Evolutionary conservation across 2,888 invertebrate species (phyloP).

Genomic region (Diarsia dahlii): DNA sequence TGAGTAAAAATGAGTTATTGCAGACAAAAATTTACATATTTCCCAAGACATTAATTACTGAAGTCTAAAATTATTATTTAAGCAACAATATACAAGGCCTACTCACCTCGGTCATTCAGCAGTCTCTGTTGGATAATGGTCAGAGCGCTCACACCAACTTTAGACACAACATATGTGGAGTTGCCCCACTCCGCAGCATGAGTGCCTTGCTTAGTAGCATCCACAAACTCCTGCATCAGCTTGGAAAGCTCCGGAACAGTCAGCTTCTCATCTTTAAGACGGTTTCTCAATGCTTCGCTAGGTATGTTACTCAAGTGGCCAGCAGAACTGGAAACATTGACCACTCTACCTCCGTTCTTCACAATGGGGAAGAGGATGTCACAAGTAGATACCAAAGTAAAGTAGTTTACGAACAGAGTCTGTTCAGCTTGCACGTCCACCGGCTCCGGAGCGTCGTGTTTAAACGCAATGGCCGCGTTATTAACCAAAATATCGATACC

Average conservation of each 20-base stretch:
- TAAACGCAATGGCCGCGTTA: slow-evolving; percentile 94
- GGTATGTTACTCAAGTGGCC: slow-evolving; percentile 92
- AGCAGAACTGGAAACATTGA: slow-evolving; percentile 93
- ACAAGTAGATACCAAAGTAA: slow-evolving; percentile 92
- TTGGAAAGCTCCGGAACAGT: slow-evolving; percentile 90
- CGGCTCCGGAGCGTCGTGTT: slow-evolving; percentile 91
- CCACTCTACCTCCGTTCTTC: slow-evolving; percentile 92
- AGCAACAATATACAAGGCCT: not conserved
- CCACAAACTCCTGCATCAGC: slow-evolving; percentile 92
- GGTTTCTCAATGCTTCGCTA: slow-evolving; percentile 86
- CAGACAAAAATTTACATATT: not conserved
- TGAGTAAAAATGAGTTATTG: not conserved
- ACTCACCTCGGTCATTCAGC: slow-evolving; percentile 78
- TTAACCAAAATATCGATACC: slow-evolving; percentile 94
- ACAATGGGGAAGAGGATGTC: slow-evolving; percentile 93
- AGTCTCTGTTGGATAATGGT: slow-evolving; percentile 92
- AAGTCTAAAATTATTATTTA: not conserved
- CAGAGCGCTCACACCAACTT: slow-evolving; percentile 93
- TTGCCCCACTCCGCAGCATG: slow-evolving; percentile 89
- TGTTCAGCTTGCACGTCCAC: slow-evolving; percentile 93
- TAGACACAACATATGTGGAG: slow-evolving; percentile 93
- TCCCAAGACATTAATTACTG: not conserved
- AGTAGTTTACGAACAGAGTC: slow-evolving; percentile 93
- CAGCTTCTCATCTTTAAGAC: slow-evolving; percentile 89
- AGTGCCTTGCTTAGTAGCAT: slow-evolving; percentile 86